Evolutionary conservation across 1,140 invertebrate genomes (phyloP).

Genomic region (Coptotermes formosanus): DNA sequence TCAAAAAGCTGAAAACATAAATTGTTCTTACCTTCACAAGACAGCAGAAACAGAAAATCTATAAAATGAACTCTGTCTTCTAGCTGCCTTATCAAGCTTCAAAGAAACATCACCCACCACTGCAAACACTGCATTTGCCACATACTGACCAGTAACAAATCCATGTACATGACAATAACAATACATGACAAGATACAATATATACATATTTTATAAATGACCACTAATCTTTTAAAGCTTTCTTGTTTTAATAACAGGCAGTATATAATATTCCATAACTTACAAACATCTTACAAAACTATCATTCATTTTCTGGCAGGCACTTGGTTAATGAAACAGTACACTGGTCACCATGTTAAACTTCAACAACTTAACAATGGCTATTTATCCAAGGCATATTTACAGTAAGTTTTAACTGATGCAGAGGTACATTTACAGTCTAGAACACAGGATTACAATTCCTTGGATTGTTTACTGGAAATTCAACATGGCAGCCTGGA

Average conservation of each 20-base stretch:
- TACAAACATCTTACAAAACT: conserved; percentile 17
- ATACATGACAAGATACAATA: neutral
- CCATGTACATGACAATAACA: neutral
- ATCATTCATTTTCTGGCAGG: conserved; percentile 15
- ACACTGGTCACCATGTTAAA: conserved; percentile 1
- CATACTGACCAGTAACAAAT: neutral
- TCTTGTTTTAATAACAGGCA: neutral
- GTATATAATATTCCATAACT: conserved; percentile 12
- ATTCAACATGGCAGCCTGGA: neutral
- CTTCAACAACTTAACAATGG: neutral
- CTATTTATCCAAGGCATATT: neutral
- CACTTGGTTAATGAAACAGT: conserved; percentile 11
- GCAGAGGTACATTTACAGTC: no score
- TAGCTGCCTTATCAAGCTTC: neutral
- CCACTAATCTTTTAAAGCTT: neutral
- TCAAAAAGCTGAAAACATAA: no score
- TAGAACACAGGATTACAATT: no score
- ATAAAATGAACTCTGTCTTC: neutral
- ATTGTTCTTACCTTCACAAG: no score
- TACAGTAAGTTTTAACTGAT: neutral
- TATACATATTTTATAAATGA: neutral
- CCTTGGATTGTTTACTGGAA: neutral
- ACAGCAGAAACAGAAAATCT: no score
- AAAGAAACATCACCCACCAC: neutral
- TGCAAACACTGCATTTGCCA: neutral